phyloP scores from a whole-genome alignment of 1,140 invertebrate genomes.

The Drosophila littoralis region DNA sequence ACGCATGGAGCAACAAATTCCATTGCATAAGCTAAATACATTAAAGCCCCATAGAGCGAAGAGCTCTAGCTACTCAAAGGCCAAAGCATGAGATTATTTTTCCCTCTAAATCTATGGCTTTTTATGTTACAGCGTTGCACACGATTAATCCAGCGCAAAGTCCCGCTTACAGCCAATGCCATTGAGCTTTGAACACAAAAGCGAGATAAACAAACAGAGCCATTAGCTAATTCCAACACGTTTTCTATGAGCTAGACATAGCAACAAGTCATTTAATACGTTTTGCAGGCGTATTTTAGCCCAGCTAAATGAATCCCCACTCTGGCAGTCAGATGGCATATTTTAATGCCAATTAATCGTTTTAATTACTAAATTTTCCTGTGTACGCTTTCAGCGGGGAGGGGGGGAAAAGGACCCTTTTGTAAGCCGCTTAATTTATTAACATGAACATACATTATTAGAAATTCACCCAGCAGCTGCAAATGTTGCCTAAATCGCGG shows the following conservation, averaged over 20 bases:
- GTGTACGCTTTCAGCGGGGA: background rate
- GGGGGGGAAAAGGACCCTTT: background rate
- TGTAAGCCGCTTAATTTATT: constrained; percentile 53
- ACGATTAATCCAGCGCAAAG: background rate
- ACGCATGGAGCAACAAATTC: too few species aligned
- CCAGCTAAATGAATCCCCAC: constrained; percentile 12
- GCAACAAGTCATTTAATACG: constrained; percentile 47
- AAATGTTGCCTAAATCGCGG: constrained; percentile 29
- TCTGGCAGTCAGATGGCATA: constrained; percentile 7
- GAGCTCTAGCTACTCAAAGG: background rate
- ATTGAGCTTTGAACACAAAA: constrained; percentile 3
- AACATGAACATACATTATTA: constrained; percentile 42
- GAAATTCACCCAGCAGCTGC: constrained; percentile 28
- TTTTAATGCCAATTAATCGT: constrained; percentile 50
- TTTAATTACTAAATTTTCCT: constrained; percentile 44
- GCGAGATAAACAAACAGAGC: background rate
- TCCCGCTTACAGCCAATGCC: background rate
- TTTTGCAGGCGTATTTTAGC: constrained; percentile 9
- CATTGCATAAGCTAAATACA: too few species aligned
- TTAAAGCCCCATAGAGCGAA: too few species aligned
- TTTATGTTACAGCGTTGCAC: too few species aligned
- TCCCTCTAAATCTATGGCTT: background rate
- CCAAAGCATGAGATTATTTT: background rate
- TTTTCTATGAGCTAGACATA: constrained; percentile 16
- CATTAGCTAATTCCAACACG: constrained; percentile 28